phyloP scores from a whole-genome alignment of 1,140 invertebrate species.

The Drosophila punjabiensis region DNA sequence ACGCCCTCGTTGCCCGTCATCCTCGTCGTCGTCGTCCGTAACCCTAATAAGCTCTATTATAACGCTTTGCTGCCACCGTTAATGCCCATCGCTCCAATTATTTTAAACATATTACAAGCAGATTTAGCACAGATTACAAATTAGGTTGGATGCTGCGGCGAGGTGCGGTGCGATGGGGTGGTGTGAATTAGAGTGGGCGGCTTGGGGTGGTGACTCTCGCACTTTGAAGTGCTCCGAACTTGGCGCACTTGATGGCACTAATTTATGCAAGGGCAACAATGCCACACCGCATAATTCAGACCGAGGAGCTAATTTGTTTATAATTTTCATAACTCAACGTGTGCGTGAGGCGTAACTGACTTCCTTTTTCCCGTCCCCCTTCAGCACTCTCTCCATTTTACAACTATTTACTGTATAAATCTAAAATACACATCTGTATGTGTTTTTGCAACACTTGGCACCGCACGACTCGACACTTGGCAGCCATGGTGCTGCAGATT shows the following conservation, averaged over 20 bases:
- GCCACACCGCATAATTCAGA: conserved; percentile 69
- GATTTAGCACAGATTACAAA: conserved; percentile 77
- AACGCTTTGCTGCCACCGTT: conserved; percentile 61
- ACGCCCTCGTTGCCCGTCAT: conserved; percentile 5
- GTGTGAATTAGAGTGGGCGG: conserved; percentile 11
- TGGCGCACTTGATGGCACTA: conserved; percentile 64
- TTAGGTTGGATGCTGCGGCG: conserved; percentile 25
- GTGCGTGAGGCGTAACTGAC: conserved; percentile 69
- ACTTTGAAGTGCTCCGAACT: conserved; percentile 52
- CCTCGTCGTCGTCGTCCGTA: conserved; percentile 12
- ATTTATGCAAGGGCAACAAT: conserved; percentile 77
- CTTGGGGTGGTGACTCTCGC: conserved; percentile 17
- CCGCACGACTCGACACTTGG: conserved; percentile 55
- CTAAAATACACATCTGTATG: conserved; percentile 29
- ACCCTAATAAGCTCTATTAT: conserved; percentile 70
- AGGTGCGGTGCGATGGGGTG: neutral
- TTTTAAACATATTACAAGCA: conserved; percentile 83
- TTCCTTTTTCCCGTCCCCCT: conserved; percentile 14
- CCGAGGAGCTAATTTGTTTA: conserved; percentile 77
- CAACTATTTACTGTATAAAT: conserved; percentile 34
- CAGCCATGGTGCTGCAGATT: conserved; percentile 33
- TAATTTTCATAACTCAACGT: conserved; percentile 81
- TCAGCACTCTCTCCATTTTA: conserved; percentile 18
- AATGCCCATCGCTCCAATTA: conserved; percentile 75
- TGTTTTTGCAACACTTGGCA: conserved; percentile 46